These are phyloP conservation scores for Marisa cornuarietis DNA, from an alignment of 1,140 invertebrate species.

Conservation along the genomic window DNA sequence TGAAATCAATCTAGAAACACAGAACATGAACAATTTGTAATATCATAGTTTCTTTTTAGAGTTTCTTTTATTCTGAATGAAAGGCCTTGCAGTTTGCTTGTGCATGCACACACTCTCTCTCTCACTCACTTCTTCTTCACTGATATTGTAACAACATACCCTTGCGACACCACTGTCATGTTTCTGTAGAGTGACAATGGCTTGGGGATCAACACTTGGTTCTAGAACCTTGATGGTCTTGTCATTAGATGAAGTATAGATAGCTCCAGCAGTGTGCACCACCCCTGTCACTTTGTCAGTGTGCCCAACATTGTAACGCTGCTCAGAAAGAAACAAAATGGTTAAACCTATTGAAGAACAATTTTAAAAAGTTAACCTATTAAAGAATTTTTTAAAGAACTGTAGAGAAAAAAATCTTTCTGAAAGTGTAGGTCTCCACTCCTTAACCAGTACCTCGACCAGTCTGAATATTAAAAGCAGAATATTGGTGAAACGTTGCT, in stretches of 20 bases:
- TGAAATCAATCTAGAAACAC: conserved; percentile 50
- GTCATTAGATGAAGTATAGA: conserved; percentile 52
- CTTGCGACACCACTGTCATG: conserved; percentile 41
- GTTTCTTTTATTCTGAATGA: too few species aligned
- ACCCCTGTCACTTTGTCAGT: conserved; percentile 50
- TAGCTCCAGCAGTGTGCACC: conserved; percentile 41
- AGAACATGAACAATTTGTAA: conserved; percentile 10
- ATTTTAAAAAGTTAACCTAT: too few species aligned
- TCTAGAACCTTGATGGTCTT: conserved; percentile 48
- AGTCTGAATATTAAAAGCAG: not conserved
- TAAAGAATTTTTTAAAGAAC: too few species aligned
- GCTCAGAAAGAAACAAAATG: not conserved
- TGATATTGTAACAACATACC: not conserved
- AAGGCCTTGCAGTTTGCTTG: not conserved
- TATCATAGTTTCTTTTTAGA: not conserved
- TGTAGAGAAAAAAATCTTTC: too few species aligned
- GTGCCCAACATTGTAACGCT: conserved; percentile 55
- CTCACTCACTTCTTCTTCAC: not conserved
- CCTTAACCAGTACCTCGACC: too few species aligned
- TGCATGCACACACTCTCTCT: not conserved
- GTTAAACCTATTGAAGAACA: too few species aligned
- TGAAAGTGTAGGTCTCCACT: not conserved
- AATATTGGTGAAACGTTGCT: too few species aligned
- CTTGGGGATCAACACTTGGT: conserved; percentile 42
- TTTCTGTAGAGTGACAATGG: conserved; percentile 38